phyloP scores from a whole-genome alignment of 2,888 invertebrate species.

The Myopa tessellatipennis region DNA sequence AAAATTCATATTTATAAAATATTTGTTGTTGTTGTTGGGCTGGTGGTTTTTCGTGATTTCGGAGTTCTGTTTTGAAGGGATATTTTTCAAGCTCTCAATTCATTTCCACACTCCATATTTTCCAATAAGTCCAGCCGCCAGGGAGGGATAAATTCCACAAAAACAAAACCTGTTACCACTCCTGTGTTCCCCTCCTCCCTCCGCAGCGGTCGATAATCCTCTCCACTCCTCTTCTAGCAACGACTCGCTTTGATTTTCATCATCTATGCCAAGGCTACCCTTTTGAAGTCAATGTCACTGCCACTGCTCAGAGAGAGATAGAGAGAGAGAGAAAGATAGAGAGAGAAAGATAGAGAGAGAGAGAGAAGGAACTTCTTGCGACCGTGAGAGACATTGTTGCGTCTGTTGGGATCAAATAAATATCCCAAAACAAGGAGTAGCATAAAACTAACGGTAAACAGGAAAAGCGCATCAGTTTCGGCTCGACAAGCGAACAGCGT shows the following conservation, averaged over 20 bases:
- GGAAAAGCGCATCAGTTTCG: slow-evolving; percentile 24
- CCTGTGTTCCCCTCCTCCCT: too few relatives aligned
- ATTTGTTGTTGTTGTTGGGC: too few relatives aligned
- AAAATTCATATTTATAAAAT: too few relatives aligned
- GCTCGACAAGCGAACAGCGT: neutral
- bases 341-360: neutral
- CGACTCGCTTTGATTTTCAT: neutral
- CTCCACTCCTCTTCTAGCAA: too few relatives aligned
- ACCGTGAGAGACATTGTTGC: neutral
- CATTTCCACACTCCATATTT: neutral
- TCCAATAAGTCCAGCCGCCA: neutral
- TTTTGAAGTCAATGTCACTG: slow-evolving; percentile 22
- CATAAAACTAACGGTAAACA: slow-evolving; percentile 32
- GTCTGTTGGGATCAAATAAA: slow-evolving; percentile 6
- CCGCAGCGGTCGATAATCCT: too few relatives aligned
- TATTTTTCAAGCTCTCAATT: neutral
- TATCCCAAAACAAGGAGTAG: neutral
- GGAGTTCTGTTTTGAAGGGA: neutral
- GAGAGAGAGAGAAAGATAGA: neutral
- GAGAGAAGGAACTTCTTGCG: neutral
- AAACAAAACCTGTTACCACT: neutral
- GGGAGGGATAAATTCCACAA: neutral
- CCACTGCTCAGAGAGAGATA: neutral
- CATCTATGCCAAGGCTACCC: slow-evolving; percentile 13
- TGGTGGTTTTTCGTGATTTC: neutral